Base-by-base conservation (phyloP, 2,888 invertebrate species). In the Dione juno region DNA sequence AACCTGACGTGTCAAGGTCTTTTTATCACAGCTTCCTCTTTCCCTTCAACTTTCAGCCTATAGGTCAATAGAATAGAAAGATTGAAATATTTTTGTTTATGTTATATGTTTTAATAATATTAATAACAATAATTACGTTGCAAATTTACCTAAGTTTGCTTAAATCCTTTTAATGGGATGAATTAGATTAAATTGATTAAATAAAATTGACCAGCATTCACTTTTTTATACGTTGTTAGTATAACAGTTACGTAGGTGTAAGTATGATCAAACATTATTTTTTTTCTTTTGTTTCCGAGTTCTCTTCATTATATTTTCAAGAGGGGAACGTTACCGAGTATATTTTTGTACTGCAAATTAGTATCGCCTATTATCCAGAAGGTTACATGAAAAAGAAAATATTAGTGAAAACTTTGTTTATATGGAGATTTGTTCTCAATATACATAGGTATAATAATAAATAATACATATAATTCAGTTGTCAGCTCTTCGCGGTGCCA, bases 1-100 rank as follows among this genome's bases (percentile, higher is more conserved):
- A 71, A 48, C 52, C 50, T 43, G 53, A 40, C 53, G 50, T 65
- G 61, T 67, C 71, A 73, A 69, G 69, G 71, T 65, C 59, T 45
- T 67, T 67, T 66, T 64, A 65, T 71, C 66, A 67, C n/a, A 52
- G 52, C 66, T 65, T 67, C 40, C 48, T 52, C 57, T 66, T 57
- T 48, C 59, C 48, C 54, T 21, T 54, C n/a, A 5, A 57, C 37
- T 11, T 37, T 52, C 53, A 43, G 10, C 41, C 52, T 59, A 66
- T 52, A 57, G 57, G 50, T 67, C 50, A 61, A 45, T 13, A 14
- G 40, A 66, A 70, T 37, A n/a, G 19, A 67, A 63, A 41, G 43
- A 50, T 52, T n/a, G 41, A 5, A 13, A 16, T 19, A 5, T 21
- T 57, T 37, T 57, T 28, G 28, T 28, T 28, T 28, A 2, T 2